Conservation (phyloP, 2,113 vertebrate genomes). For the Carettochelys insculpta region DNA sequence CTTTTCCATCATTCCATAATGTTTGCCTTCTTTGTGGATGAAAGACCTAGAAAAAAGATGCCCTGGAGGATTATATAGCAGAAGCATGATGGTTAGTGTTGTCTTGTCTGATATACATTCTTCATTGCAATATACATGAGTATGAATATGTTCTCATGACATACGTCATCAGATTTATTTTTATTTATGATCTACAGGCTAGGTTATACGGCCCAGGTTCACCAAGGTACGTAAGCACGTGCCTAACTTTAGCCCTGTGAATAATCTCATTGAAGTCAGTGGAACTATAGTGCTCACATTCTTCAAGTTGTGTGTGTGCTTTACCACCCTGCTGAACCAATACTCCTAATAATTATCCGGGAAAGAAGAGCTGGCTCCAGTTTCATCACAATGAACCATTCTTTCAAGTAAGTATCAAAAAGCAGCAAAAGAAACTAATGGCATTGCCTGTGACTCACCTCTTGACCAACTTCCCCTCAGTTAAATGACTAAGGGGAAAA, state of each 20-base stretch:
- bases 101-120: not conserved
- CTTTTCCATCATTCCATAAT: not conserved
- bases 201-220: not conserved
- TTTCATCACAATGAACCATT: conserved; percentile 43
- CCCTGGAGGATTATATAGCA: conserved; percentile 24
- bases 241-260: not conserved
- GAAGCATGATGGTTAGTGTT: not conserved
- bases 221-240: conserved; percentile 3
- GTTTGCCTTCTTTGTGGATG: conserved; percentile 31
- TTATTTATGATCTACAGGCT: not conserved
- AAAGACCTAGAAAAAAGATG: conserved; percentile 47
- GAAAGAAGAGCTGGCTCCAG: not conserved
- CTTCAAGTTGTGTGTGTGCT: conserved; percentile 8
- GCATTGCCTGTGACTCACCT: conserved; percentile 68
- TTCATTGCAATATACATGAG: not conserved
- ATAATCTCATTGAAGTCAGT: not conserved
- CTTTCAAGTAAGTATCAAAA: conserved; percentile 61
- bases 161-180: not conserved
- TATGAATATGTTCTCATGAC: not conserved
- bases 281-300: not conserved
- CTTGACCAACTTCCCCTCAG: conserved; percentile 66
- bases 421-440: conserved; percentile 50
- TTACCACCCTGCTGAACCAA: not conserved
- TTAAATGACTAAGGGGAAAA: conserved; percentile 57
- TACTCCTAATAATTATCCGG: conserved; percentile 43